A percentile compares a stretch with the other conserved stretches of the same genome.
Evolutionary conservation across 2,113 vertebrate species (phyloP).

Genomic region (Melanocharis versteri): DNA sequence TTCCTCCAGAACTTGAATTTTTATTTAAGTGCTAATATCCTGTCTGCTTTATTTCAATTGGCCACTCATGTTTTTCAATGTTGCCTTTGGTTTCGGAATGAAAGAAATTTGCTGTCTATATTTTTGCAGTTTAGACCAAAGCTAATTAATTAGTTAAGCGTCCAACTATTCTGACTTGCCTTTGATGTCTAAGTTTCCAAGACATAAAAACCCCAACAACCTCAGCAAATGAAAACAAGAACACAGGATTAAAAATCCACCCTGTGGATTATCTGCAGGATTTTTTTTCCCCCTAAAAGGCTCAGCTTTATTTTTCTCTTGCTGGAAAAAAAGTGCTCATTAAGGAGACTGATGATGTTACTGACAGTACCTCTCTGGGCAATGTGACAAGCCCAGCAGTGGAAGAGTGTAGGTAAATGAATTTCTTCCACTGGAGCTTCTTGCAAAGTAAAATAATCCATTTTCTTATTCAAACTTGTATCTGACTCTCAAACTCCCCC

Average conservation of each 20-base stretch:
- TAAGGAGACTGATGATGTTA: conserved; percentile 7
- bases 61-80: background rate
- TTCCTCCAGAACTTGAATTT: background rate
- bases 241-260: background rate
- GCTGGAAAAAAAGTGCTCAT: background rate
- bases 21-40: background rate
- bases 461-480: background rate
- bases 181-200: conserved; percentile 37
- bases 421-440: background rate
- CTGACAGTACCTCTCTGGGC: background rate
- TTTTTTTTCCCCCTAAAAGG: background rate
- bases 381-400: background rate
- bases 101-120: background rate
- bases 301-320: background rate
- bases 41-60: background rate
- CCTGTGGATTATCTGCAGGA: background rate
- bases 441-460: background rate
- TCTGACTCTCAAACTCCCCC: background rate
- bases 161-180: background rate
- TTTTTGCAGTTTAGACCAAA: conserved; percentile 27
- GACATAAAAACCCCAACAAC: background rate
- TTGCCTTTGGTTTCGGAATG: background rate
- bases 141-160: conserved; percentile 5
- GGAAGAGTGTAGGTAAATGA: background rate
- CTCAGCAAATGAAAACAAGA: conserved; percentile 14